A percentile compares a stretch with the other conserved stretches of the same genome.
phyloP scores from a whole-genome alignment of 2,797 vertebrate genomes.

The Kryptopterus vitreolus region DNA sequence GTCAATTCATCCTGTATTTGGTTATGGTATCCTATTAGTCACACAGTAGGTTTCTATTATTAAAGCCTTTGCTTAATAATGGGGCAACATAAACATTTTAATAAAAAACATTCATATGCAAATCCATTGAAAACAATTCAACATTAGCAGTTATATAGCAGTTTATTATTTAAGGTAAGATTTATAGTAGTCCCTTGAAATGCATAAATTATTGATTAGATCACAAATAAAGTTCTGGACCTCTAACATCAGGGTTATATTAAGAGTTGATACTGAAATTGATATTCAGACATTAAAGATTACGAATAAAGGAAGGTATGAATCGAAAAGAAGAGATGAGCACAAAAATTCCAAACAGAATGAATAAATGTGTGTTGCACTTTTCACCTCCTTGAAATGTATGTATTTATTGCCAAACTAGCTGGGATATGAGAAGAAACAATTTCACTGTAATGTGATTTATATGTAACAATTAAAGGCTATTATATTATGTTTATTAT shows the following conservation, averaged over 20 bases:
- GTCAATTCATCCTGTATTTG: slow-evolving; percentile 34
- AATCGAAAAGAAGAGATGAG: not conserved
- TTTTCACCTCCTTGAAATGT: too few relatives aligned
- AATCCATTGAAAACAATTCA: not conserved
- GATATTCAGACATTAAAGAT: not conserved
- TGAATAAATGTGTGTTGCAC: too few relatives aligned
- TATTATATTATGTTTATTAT: too few relatives aligned
- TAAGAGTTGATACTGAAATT: not conserved
- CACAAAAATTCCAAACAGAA: not conserved
- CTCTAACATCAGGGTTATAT: not conserved
- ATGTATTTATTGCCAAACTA: too few relatives aligned
- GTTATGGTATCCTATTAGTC: slow-evolving; percentile 32
- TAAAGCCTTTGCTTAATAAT: not conserved
- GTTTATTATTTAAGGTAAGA: not conserved
- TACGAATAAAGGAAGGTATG: too few relatives aligned
- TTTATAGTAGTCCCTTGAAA: not conserved
- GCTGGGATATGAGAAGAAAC: too few relatives aligned
- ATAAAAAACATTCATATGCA: not conserved
- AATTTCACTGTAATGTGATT: too few relatives aligned
- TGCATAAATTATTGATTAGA: not conserved
- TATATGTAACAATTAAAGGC: too few relatives aligned
- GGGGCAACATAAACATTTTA: not conserved
- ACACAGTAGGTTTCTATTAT: not conserved
- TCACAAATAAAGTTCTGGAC: not conserved
- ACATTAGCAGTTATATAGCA: not conserved